Base-by-base conservation (phyloP, 2,888 invertebrate species). In the Tenodera sinensis region DNA sequence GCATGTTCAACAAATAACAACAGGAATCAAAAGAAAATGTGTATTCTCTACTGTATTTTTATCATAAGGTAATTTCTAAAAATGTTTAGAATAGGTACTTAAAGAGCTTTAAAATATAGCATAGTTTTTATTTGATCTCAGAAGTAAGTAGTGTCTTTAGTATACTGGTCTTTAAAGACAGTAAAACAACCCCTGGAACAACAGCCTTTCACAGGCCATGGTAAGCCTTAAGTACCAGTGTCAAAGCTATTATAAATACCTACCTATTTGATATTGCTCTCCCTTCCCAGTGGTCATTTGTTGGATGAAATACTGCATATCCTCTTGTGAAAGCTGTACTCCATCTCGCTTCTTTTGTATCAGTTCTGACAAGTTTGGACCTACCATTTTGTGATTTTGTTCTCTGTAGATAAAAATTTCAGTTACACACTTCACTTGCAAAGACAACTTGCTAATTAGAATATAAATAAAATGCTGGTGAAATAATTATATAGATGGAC, bases 331-430 rank as follows among this genome's bases (percentile, higher is more conserved):
- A n/a, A 92, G 89, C 83, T 91, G 91, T 25, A 91, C 84, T 20
- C 92, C 92, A 85, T 91, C 91, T 82, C 92, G 88, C 90, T 92
- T 92, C 90, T 92, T 92, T 88, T 91, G 89, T 27, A 92, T 90
- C 25, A 92, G 85, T 3, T 91, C 91, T 84, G 90, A 1, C 54
- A 71, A 71, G 6, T 71, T 71, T 4, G 54, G 54, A 20, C 54
- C 54, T 3, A 71, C 54, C 54, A 71, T 71, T 71, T 71, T 71
- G 25, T 71, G 20, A 4, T 71, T 20, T 3, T 71, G 0, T 71
- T 20, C 1, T 6, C 54, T 20, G 20, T 71, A 71, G 54, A 20
- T 20, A 71, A 71, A 71, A 20, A 71, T 71, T 54, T 54, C 15
- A 54, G 3, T 12, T 42, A 42, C 6, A 42, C 0, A 42, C 12